A percentile compares a stretch with the other conserved stretches of the same genome.
phyloP scores from a whole-genome alignment of 30 jellyfish, hydroid and myxozoan genomes.

The Turritopsis rubra region DNA sequence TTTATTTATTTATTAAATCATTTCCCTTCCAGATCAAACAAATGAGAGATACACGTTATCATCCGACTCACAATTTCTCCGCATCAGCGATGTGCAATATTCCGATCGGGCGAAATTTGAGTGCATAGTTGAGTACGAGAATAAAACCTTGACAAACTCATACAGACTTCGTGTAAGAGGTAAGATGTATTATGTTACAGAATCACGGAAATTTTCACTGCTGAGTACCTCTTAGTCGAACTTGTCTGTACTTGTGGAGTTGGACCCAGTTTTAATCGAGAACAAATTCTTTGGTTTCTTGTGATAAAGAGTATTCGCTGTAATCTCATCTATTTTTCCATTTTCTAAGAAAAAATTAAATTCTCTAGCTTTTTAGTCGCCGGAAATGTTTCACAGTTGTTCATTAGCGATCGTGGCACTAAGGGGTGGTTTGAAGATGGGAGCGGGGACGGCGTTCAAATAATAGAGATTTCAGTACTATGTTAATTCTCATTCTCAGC shows the following conservation, averaged over 20 bases:
- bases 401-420: too few relatives aligned
- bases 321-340: not conserved
- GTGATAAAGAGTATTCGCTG: not conserved
- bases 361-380: too few relatives aligned
- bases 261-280: not conserved
- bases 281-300: not conserved
- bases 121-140: slow-evolving; percentile 48
- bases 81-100: slow-evolving; percentile 20
- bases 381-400: too few relatives aligned
- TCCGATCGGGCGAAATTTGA: slow-evolving; percentile 50
- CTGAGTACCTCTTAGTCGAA: not conserved
- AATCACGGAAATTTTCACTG: not conserved
- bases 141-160: slow-evolving; percentile 23
- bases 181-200: slow-evolving; percentile 15
- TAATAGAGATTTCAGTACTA: too few relatives aligned
- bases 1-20: not conserved
- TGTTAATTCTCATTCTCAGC: too few relatives aligned
- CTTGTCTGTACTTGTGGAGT: not conserved
- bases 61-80: not conserved
- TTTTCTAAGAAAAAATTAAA: too few relatives aligned
- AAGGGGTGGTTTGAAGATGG: too few relatives aligned
- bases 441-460: too few relatives aligned
- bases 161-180: slow-evolving; percentile 67
- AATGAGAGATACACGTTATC: not conserved
- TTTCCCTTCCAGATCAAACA: not conserved